These are phyloP conservation scores for Glaucidium brasilianum DNA, from an alignment of 2,113 vertebrate species.

Conservation along the genomic window DNA sequence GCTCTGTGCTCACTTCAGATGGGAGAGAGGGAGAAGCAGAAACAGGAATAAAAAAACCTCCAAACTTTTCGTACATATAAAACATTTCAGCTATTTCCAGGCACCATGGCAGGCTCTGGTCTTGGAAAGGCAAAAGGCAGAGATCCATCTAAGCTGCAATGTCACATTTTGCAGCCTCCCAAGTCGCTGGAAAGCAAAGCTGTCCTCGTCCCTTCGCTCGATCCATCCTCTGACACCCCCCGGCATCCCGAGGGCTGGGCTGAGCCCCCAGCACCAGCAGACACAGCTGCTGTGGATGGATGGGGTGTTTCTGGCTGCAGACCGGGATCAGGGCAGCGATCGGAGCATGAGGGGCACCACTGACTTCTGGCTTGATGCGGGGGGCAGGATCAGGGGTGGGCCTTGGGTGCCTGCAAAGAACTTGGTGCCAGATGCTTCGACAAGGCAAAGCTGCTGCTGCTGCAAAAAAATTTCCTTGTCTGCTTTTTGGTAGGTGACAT, in stretches of 20 bases:
- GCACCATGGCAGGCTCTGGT: not conserved
- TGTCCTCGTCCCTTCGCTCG: accelerated
- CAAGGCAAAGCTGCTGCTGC: not conserved
- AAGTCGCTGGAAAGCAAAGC: not conserved
- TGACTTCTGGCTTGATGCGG: not conserved
- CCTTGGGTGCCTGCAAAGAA: not conserved
- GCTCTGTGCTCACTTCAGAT: not conserved
- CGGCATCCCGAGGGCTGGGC: not conserved
- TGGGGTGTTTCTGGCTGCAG: not conserved
- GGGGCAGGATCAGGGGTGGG: not conserved
- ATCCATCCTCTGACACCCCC: not conserved
- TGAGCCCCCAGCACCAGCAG: not conserved
- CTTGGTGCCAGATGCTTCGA: not conserved
- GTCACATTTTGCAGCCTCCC: not conserved
- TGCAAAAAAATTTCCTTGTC: not conserved
- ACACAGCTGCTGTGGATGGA: not conserved
- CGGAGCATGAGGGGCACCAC: not conserved
- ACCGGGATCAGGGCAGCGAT: not conserved
- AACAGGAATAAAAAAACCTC: not conserved
- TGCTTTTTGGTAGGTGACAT: not conserved
- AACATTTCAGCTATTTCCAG: not conserved
- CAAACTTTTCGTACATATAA: not conserved
- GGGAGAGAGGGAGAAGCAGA: not conserved
- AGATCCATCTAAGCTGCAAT: not conserved
- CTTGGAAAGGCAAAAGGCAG: not conserved